These are phyloP conservation scores for Gymnopithys bicolor DNA, from an alignment of 2,797 vertebrate genomes.

Conservation along the genomic window DNA sequence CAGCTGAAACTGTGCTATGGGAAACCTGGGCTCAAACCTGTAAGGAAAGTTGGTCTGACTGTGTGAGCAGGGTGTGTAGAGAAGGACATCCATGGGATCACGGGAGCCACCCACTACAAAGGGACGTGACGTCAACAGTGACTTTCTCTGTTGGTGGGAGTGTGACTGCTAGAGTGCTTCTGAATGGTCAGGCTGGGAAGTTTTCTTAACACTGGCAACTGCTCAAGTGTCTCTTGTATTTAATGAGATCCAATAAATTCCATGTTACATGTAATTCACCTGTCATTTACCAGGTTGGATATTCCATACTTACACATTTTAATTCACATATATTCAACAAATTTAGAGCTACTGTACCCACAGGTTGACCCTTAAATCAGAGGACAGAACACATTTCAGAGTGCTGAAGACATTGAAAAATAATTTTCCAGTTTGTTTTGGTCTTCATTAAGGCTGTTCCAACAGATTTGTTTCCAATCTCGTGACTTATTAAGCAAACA, in stretches of 20 bases:
- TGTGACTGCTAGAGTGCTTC: not conserved
- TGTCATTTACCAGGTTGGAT: not conserved
- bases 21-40: accelerated
- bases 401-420: not conserved
- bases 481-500: not conserved
- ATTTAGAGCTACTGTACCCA: not conserved
- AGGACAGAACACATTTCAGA: not conserved
- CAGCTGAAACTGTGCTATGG: not conserved
- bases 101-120: not conserved
- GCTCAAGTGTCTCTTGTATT: not conserved
- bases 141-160: not conserved
- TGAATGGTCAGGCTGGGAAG: not conserved
- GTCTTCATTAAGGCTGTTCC: not conserved
- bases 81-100: not conserved
- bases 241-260: not conserved
- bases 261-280: accelerated
- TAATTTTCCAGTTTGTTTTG: not conserved
- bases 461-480: not conserved
- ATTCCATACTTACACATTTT: not conserved
- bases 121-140: too few species aligned
- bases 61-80: too few species aligned
- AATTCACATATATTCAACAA: not conserved
- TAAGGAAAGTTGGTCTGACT: not conserved
- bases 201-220: not conserved
- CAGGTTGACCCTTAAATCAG: not conserved